These are phyloP conservation scores for Halesus radiatus DNA, from an alignment of 1,140 invertebrate genomes.

Conservation along the genomic window DNA sequence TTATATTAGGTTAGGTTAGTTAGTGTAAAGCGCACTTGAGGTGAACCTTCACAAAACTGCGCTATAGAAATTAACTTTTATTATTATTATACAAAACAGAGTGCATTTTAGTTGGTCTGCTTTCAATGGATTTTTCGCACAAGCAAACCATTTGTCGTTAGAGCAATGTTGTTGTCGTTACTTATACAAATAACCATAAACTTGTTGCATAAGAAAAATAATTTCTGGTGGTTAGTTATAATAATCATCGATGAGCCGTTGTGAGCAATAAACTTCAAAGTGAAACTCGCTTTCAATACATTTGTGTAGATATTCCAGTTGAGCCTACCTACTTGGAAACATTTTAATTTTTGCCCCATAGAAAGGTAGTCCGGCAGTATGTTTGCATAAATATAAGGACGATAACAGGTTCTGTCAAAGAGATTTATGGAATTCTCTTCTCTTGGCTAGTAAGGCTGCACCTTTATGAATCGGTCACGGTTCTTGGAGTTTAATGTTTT, in stretches of 20 bases:
- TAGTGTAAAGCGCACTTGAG: too few relatives aligned
- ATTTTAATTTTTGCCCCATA: not conserved
- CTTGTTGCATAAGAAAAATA: too few relatives aligned
- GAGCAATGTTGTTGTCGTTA: too few relatives aligned
- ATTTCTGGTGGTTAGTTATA: too few relatives aligned
- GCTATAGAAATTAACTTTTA: too few relatives aligned
- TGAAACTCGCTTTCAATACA: not conserved
- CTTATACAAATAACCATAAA: too few relatives aligned
- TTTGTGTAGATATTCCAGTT: not conserved
- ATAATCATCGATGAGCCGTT: too few relatives aligned
- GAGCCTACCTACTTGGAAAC: not conserved
- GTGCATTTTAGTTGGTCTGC: too few relatives aligned
- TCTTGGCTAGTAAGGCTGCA: not conserved
- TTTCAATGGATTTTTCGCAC: not conserved
- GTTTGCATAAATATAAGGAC: not conserved
- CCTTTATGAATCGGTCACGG: slow-evolving; percentile 5
- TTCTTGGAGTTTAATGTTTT: not conserved
- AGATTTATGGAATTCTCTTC: slow-evolving; percentile 5
- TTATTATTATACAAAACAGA: too few relatives aligned
- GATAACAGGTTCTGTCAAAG: slow-evolving; percentile 12
- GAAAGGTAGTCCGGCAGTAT: not conserved
- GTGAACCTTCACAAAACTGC: too few relatives aligned
- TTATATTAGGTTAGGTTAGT: too few relatives aligned
- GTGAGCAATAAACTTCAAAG: too few relatives aligned
- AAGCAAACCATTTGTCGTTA: not conserved